Conservation (phyloP, 2,888 invertebrate species). For the Hypomecis punctinalis region DNA sequence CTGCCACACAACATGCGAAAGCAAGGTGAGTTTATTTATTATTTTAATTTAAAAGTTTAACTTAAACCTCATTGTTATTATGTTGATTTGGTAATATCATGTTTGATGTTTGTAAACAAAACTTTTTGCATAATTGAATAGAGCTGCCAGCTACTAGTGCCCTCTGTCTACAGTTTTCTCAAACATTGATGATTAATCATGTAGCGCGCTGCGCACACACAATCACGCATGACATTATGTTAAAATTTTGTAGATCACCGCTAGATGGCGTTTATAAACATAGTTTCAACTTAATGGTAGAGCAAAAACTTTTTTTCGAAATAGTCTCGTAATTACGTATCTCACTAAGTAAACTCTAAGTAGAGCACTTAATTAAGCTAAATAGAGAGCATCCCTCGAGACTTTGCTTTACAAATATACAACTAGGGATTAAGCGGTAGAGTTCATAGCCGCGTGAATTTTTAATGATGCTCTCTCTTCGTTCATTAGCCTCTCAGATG, state of each 20-base stretch:
- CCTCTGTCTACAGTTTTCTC: slow-evolving; percentile 47
- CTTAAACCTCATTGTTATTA: too few relatives aligned
- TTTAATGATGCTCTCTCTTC: slow-evolving; percentile 18
- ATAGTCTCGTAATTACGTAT: not conserved
- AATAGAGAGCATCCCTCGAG: slow-evolving; percentile 3
- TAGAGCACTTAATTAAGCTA: slow-evolving; percentile 5
- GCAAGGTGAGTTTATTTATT: slow-evolving; percentile 86
- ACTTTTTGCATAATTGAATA: not conserved
- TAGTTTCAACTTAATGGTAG: not conserved
- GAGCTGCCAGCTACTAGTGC: slow-evolving; percentile 40
- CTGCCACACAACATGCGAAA: slow-evolving; percentile 91
- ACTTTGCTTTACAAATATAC: slow-evolving; percentile 7
- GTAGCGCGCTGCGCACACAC: slow-evolving; percentile 40
- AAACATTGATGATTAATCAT: slow-evolving; percentile 38
- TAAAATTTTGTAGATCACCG: slow-evolving; percentile 32
- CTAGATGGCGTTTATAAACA: slow-evolving; percentile 59
- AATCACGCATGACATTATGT: slow-evolving; percentile 37
- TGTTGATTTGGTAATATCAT: too few relatives aligned
- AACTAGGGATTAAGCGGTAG: slow-evolving; percentile 1
- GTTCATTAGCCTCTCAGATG: too few relatives aligned
- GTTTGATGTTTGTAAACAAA: not conserved
- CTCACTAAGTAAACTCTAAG: not conserved
- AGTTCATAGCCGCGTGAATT: slow-evolving; percentile 20
- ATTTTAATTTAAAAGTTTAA: not conserved
- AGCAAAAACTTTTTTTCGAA: not conserved